Percentiles rank a stretch among this genome's conserved stretches.
Conservation (phyloP, 2,797 vertebrate genomes). For the Channa striata region DNA sequence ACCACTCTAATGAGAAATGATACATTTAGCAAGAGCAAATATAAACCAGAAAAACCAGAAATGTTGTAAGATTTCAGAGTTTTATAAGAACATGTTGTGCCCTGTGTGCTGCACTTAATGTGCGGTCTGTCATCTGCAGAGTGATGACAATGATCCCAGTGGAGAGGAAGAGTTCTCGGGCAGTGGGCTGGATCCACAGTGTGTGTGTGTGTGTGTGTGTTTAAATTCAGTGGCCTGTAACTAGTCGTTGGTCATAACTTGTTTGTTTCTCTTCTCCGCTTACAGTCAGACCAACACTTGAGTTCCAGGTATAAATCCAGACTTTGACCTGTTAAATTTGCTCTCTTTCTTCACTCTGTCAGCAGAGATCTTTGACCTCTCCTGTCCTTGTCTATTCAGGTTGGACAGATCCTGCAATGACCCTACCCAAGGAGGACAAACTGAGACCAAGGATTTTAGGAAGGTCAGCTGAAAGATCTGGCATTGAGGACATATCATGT, state of each 20-base stretch:
- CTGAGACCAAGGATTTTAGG: conserved; percentile 83
- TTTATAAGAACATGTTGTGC: conserved; percentile 12
- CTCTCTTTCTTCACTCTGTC: conserved; percentile 24
- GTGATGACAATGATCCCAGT: conserved; percentile 83
- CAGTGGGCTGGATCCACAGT: conserved; percentile 80
- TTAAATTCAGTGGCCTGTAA: conserved; percentile 12
- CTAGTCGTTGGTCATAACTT: conserved; percentile 19
- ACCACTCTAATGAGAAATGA: background rate
- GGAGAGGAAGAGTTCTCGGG: conserved; percentile 82
- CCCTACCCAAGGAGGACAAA: conserved; percentile 66
- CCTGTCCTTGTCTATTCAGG: conserved; percentile 62
- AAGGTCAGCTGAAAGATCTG: conserved; percentile 71
- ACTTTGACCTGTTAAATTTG: conserved; percentile 47
- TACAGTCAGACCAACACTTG: conserved; percentile 72
- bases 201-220: conserved; percentile 9
- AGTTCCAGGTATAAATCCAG: conserved; percentile 79
- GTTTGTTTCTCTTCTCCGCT: conserved; percentile 44
- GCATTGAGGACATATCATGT: background rate
- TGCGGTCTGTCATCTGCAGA: conserved; percentile 64
- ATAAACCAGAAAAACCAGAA: background rate
- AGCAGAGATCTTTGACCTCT: conserved; percentile 49
- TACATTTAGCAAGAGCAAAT: background rate
- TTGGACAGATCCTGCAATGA: conserved; percentile 73
- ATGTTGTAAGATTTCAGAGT: background rate
- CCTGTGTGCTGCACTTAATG: background rate